Evolutionary conservation across 2,797 vertebrate genomes (phyloP), one percentile per base, ranked within the genome.

Genomic region (Falco naumanni): DNA sequence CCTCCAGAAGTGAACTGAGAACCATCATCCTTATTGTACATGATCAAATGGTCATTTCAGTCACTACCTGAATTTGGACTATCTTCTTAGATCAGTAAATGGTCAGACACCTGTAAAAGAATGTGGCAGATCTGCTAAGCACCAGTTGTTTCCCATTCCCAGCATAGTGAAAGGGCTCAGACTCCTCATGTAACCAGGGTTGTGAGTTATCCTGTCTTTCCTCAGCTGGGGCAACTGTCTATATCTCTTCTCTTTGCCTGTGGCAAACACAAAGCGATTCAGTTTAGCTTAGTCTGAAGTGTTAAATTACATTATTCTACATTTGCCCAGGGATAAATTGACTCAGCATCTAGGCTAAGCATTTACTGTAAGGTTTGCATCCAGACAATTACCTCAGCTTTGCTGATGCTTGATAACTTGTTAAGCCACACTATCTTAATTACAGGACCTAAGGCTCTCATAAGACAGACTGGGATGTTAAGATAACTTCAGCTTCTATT

Each of bases 381-480:
- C 87, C 96, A 97, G 95, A 92, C 87, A 95, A 96, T 97, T 96
- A 97, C 96, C 94, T 96, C 96, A 96, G 84, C 19, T 87, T 92
- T 91, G 76, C 48, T 87, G 78, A 78, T 95, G 48, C 78, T 92
- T 77, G 72, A 87, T 96, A 93, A 91, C 89, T 92, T 95, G 82
- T 96, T 96, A 88, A 96, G 34, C 82, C 82, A 71, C 61, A 39
- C 69, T 88, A 87, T 94, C 87, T 92, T 97, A 95, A 96, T 96
- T 94, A 89, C 61, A 92, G 89, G 50, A 89, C 91, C 92, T 94
- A 84, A 91, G 90, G 89, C 89, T 76, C 47, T 93, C 81, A 78
- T 61, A 92, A 96, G 8, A 81, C 16, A 95, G 76, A 81, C 48
- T 65, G 22, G 92, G 87, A 81, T 96, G 96, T 92, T 94, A 59